These are phyloP conservation scores for Drosophila tsacasi DNA, from an alignment of 1,140 invertebrate genomes.

Conservation along the genomic window DNA sequence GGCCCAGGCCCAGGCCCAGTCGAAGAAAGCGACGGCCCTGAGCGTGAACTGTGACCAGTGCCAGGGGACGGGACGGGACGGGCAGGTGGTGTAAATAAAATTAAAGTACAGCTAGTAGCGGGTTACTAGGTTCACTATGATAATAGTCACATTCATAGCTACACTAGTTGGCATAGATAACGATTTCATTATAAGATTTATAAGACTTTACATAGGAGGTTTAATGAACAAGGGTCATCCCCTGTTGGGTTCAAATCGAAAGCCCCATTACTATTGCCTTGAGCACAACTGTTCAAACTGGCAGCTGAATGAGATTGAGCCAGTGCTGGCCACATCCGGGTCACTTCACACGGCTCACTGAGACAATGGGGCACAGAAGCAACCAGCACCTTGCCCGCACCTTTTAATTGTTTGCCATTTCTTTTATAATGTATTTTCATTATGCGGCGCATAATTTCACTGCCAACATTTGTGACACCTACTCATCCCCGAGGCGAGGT, in stretches of 20 bases:
- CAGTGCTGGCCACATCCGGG: constrained; percentile 58
- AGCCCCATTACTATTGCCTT: neutral
- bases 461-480: constrained; percentile 72
- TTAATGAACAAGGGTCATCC: too few species aligned
- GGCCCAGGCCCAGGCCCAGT: neutral
- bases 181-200: too few species aligned
- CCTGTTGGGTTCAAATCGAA: too few species aligned
- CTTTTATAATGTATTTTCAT: constrained; percentile 71
- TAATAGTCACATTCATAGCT: too few species aligned
- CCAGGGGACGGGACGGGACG: neutral
- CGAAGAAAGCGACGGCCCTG: constrained; percentile 39
- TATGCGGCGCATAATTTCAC: constrained; percentile 65
- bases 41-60: neutral
- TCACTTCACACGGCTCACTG: constrained; percentile 62
- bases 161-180: too few species aligned
- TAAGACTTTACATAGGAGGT: too few species aligned
- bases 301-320: constrained; percentile 32
- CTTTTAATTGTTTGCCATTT: constrained; percentile 71
- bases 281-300: neutral
- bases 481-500: constrained; percentile 41
- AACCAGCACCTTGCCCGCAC: neutral
- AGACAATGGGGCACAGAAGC: constrained; percentile 42
- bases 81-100: neutral
- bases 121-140: neutral
- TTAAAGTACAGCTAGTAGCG: neutral